Conservation (phyloP, 2,888 invertebrate genomes). For the Escarpia spicata region DNA sequence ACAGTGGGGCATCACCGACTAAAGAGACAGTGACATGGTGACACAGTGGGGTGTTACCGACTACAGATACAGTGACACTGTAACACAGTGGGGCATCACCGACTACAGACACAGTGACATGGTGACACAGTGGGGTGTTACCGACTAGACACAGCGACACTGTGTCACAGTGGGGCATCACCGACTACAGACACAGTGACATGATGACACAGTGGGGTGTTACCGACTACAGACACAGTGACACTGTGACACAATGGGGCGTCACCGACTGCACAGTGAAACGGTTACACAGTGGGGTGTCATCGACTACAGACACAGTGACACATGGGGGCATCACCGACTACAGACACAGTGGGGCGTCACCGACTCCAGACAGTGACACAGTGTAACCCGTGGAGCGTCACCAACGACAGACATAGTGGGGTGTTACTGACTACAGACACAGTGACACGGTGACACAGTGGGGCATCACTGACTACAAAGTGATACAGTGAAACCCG, state of each 20-base stretch:
- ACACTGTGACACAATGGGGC: too few species aligned
- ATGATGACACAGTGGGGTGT: neutral
- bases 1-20: neutral
- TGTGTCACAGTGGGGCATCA: conserved; percentile 79
- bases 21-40: conserved; percentile 37
- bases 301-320: conserved; percentile 43
- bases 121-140: neutral
- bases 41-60: neutral
- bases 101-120: too few species aligned
- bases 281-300: neutral
- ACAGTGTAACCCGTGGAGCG: neutral
- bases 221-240: neutral
- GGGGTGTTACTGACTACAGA: conserved; percentile 79
- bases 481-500: neutral
- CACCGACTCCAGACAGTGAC: too few species aligned
- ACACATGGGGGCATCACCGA: conserved; percentile 75
- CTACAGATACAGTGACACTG: neutral
- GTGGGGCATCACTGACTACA: neutral
- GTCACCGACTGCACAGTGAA: too few species aligned
- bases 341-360: conserved; percentile 63
- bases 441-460: too few species aligned
- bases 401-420: conserved; percentile 71
- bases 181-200: conserved; percentile 68
- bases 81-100: too few species aligned
- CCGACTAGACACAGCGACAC: conserved; percentile 62